These are phyloP conservation scores for Sminthurinus aureus DNA, from an alignment of 2,888 invertebrate species.

Conservation along the genomic window DNA sequence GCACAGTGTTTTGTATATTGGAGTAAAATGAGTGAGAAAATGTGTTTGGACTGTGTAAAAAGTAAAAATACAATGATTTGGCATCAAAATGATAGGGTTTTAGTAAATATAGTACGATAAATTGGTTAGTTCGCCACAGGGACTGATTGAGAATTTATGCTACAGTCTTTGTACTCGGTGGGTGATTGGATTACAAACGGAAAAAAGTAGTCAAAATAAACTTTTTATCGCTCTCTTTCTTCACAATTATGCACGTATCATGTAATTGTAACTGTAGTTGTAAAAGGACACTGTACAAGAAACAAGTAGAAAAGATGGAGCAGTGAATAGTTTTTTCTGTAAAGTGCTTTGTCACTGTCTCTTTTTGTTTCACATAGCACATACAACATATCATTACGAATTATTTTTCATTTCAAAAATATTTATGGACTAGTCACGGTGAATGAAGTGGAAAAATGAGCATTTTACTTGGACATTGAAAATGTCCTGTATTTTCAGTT, in stretches of 20 bases:
- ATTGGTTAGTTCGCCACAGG: constrained; percentile 43
- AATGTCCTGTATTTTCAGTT: too few species aligned
- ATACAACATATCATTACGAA: too few species aligned
- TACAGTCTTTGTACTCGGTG: constrained; percentile 22
- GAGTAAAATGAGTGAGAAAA: not conserved
- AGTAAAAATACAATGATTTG: not conserved
- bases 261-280: not conserved
- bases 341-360: not conserved
- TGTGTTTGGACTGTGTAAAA: not conserved
- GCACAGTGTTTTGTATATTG: too few species aligned
- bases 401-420: too few species aligned
- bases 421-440: too few species aligned
- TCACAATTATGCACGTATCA: not conserved
- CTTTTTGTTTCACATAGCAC: not conserved
- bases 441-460: too few species aligned
- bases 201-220: not conserved
- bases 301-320: too few species aligned
- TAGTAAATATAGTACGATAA: not conserved
- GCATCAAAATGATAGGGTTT: not conserved
- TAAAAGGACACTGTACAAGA: not conserved
- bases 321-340: not conserved
- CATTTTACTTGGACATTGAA: too few species aligned
- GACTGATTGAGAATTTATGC: constrained; percentile 57
- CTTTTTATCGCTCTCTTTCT: not conserved
- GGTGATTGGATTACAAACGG: not conserved